Conservation (phyloP, 2,113 vertebrate species). For the Pantherophis guttatus region DNA sequence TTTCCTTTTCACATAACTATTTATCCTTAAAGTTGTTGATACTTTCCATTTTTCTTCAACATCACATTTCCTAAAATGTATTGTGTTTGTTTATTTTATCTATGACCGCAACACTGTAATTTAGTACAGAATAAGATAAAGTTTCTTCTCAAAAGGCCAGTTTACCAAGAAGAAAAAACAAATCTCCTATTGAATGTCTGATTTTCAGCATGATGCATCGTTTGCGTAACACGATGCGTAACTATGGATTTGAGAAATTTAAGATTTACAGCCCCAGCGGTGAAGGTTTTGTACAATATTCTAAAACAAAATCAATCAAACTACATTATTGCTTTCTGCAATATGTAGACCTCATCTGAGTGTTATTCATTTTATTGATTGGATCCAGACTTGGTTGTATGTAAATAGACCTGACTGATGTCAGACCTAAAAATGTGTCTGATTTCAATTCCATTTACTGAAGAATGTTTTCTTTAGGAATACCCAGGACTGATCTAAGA, state of each 20-base stretch:
- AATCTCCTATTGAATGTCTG: background rate
- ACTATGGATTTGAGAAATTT: background rate
- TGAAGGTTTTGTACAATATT: background rate
- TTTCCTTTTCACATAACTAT: background rate
- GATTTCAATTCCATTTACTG: background rate
- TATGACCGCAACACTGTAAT: background rate
- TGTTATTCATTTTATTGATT: background rate
- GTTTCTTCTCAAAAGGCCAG: background rate
- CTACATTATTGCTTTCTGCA: background rate
- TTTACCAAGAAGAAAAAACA: background rate
- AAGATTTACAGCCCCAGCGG: background rate
- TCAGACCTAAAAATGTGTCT: background rate
- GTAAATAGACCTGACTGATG: background rate
- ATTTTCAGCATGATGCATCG: background rate
- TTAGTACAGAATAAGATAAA: background rate
- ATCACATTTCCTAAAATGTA: background rate
- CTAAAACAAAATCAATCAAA: background rate
- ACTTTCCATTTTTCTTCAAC: background rate
- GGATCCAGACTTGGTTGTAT: background rate
- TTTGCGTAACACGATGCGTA: background rate
- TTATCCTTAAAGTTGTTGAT: constrained; percentile 1
- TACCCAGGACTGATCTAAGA: background rate
- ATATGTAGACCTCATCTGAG: background rate
- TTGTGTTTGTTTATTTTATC: background rate
- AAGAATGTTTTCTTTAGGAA: background rate